phyloP scores from a whole-genome alignment of 2,113 vertebrate species.

The Dicaeum eximium region DNA sequence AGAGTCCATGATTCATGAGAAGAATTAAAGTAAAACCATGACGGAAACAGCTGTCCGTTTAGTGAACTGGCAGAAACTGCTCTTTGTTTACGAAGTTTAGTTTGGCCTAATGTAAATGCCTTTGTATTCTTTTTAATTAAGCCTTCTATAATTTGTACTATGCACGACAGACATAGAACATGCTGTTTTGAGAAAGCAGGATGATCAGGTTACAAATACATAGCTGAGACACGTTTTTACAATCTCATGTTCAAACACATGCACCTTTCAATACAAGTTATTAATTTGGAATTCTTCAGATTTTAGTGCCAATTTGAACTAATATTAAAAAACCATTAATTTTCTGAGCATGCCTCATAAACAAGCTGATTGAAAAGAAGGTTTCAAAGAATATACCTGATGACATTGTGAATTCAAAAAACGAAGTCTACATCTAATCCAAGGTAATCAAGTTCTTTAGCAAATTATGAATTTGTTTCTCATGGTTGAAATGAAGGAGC shows the following conservation, averaged over 20 bases:
- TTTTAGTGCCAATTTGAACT: neutral
- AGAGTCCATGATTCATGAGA: neutral
- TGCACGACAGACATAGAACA: fast-evolving
- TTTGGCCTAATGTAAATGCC: neutral
- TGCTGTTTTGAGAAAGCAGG: neutral
- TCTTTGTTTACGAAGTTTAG: neutral
- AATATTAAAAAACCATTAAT: neutral
- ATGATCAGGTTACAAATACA: neutral
- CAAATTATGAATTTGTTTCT: neutral
- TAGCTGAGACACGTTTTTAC: neutral
- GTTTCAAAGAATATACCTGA: neutral
- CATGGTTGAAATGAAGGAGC: neutral
- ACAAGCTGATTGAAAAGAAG: neutral
- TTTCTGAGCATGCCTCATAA: neutral
- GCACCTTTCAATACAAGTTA: neutral
- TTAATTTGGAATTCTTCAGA: neutral
- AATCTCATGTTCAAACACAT: neutral
- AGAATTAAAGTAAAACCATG: neutral
- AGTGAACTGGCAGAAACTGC: neutral
- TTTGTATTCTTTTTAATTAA: neutral
- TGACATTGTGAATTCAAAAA: neutral
- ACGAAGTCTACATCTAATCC: neutral
- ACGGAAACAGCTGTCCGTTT: neutral
- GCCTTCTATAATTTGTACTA: neutral
- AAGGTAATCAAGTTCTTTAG: neutral